These are phyloP conservation scores for Styela plicata DNA, from an alignment of 23 tunicate genomes.

Conservation along the genomic window DNA sequence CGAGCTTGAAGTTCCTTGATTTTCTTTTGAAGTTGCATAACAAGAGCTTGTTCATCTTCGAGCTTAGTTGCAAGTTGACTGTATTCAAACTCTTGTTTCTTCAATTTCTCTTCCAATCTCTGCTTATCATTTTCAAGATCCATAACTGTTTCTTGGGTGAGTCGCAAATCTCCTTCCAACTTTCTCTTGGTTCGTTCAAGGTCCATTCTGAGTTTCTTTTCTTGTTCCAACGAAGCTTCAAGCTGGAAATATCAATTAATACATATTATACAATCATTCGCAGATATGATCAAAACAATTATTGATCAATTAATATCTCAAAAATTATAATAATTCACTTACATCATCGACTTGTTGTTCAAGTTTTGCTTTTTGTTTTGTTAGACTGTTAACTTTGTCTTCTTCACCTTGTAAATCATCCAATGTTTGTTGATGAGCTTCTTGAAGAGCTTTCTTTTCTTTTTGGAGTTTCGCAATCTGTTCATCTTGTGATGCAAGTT, in stretches of 20 bases:
- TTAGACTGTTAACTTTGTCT: conserved; percentile 91
- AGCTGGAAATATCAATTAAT: conserved; percentile 22
- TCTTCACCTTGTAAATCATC: conserved; percentile 97
- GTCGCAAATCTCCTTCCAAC: conserved; percentile 88
- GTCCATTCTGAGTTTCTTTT: conserved; percentile 90
- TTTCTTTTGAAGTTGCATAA: conserved; percentile 86
- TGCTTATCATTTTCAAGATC: conserved; percentile 92
- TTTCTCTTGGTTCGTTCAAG: conserved; percentile 86
- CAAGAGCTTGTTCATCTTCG: conserved; percentile 98
- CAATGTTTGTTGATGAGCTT: conserved; percentile 96
- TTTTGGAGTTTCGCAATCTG: conserved; percentile 90
- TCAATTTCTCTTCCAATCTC: conserved; percentile 82
- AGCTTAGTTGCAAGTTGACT: conserved; percentile 84
- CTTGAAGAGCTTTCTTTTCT: conserved; percentile 95
- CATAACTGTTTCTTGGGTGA: conserved; percentile 84
- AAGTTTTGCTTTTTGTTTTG: conserved; percentile 85
- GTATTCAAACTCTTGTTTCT: conserved; percentile 95
- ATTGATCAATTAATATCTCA: neutral
- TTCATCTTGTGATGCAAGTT: conserved; percentile 87
- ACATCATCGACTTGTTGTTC: conserved; percentile 99
- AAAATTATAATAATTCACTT: conserved; percentile 12
- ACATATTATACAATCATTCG: neutral
- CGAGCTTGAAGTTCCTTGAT: conserved; percentile 94
- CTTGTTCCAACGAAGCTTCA: conserved; percentile 94
- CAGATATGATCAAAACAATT: neutral